Percentiles rank a stretch among this genome's conserved stretches.
These are phyloP conservation scores for Xylophagus ater DNA, from an alignment of 2,888 invertebrate species.

Conservation along the genomic window DNA sequence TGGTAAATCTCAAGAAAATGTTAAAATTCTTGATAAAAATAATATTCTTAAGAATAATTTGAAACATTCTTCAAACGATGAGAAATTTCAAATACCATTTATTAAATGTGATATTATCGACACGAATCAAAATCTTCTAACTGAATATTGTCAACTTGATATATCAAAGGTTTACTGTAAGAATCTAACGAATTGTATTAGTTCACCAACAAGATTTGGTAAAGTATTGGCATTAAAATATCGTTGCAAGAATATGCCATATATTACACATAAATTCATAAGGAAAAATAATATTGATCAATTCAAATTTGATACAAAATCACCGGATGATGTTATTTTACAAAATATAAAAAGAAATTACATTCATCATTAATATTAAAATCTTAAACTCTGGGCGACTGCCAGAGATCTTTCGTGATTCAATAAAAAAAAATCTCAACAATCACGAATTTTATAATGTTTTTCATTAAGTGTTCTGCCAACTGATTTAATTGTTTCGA, in stretches of 20 bases:
- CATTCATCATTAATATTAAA: constrained; percentile 21
- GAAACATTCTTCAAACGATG: no score
- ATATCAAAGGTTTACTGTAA: constrained; percentile 21
- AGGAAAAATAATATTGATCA: constrained; percentile 22
- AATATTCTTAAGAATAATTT: no score
- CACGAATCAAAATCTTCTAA: constrained; percentile 5
- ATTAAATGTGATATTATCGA: constrained; percentile 30
- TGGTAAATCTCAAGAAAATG: constrained; percentile 21
- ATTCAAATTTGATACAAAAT: constrained; percentile 49
- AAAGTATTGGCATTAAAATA: constrained; percentile 40
- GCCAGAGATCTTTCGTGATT: no score
- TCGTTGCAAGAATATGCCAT: constrained; percentile 19
- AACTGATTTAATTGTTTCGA: no score
- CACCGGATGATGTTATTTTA: constrained; percentile 49
- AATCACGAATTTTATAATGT: no score
- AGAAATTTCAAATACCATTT: constrained; percentile 32
- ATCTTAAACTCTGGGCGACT: no score
- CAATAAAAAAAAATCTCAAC: no score
- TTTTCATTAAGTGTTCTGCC: no score
- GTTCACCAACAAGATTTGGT: constrained; percentile 40
- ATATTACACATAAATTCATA: constrained; percentile 18
- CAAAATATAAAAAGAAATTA: constrained; percentile 21
- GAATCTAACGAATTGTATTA: constrained; percentile 6
- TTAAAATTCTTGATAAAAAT: constrained; percentile 8
- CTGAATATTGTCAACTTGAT: constrained; percentile 27